Evolutionary conservation across 2,888 invertebrate species (phyloP).

Genomic region (Vanessa cardui): DNA sequence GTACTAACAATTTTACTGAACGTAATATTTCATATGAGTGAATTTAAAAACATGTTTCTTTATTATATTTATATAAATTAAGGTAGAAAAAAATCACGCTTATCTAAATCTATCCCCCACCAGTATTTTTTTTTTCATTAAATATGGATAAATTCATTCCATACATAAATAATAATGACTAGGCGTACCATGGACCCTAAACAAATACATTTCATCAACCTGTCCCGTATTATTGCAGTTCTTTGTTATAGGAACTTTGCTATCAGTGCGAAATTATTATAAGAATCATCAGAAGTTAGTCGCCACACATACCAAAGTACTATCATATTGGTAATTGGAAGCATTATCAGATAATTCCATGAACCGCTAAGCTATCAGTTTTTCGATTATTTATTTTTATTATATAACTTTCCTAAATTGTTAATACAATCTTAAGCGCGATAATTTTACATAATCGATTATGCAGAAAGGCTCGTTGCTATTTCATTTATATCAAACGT

Average conservation of each 20-base stretch:
- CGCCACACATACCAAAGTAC: slow-evolving; percentile 53
- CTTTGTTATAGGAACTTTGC: slow-evolving; percentile 77
- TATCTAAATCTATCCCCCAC: slow-evolving; percentile 58
- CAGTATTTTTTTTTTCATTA: slow-evolving; percentile 58
- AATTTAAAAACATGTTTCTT: slow-evolving; percentile 14
- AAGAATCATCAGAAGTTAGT: slow-evolving; percentile 49
- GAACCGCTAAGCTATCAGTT: slow-evolving; percentile 65
- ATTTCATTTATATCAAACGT: slow-evolving; percentile 4
- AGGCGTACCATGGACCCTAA: slow-evolving; percentile 77
- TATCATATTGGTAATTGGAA: slow-evolving; percentile 58
- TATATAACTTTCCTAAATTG: slow-evolving; percentile 60
- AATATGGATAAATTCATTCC: slow-evolving; percentile 63
- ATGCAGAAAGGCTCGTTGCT: slow-evolving; percentile 9
- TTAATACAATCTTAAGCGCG: slow-evolving; percentile 73
- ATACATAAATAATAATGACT: slow-evolving; percentile 72
- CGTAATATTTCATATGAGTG: slow-evolving; percentile 20
- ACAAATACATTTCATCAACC: slow-evolving; percentile 52
- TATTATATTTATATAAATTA: slow-evolving; percentile 14
- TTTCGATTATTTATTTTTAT: slow-evolving; percentile 49
- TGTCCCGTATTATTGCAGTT: slow-evolving; percentile 49
- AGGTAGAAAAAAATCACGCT: slow-evolving; percentile 36
- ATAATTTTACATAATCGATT: slow-evolving; percentile 53
- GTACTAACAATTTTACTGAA: slow-evolving; percentile 46
- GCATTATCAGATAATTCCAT: slow-evolving; percentile 60
- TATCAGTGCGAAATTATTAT: slow-evolving; percentile 72